Percentiles rank a stretch among this genome's conserved stretches.
These are phyloP conservation scores for Neolamprologus modestus DNA, from an alignment of 2,113 vertebrate genomes.

Conservation along the genomic window DNA sequence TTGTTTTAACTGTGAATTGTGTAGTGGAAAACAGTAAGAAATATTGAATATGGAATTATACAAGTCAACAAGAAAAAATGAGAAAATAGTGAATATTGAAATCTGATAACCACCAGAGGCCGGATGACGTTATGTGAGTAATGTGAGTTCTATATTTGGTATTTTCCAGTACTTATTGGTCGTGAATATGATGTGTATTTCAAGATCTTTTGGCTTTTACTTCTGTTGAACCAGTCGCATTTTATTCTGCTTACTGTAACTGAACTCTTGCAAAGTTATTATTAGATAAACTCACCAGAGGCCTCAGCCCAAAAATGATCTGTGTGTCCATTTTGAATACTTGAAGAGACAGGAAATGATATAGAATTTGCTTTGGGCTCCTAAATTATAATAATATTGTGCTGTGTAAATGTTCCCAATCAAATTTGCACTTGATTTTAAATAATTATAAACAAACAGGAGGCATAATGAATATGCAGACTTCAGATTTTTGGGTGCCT, in stretches of 20 bases:
- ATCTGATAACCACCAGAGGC: neutral
- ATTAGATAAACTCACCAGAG: neutral
- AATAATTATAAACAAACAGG: neutral
- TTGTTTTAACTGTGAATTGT: neutral
- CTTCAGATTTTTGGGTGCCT: neutral
- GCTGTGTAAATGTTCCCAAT: neutral
- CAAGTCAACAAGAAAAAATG: neutral
- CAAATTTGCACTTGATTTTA: neutral
- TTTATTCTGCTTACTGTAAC: neutral
- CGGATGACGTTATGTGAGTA: neutral
- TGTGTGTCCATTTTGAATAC: neutral
- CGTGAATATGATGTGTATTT: neutral
- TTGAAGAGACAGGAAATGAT: neutral
- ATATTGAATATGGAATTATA: neutral
- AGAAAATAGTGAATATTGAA: neutral
- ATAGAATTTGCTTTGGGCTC: neutral
- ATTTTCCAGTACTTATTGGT: neutral
- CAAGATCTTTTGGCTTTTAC: neutral
- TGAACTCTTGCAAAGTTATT: neutral
- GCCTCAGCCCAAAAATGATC: neutral
- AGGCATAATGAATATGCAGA: neutral
- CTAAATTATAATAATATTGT: neutral
- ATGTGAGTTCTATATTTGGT: neutral
- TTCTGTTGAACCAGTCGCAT: accelerated
- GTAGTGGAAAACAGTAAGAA: neutral